Base-by-base conservation (phyloP, 2,888 invertebrate genomes). In the Pollenia labialis region DNA sequence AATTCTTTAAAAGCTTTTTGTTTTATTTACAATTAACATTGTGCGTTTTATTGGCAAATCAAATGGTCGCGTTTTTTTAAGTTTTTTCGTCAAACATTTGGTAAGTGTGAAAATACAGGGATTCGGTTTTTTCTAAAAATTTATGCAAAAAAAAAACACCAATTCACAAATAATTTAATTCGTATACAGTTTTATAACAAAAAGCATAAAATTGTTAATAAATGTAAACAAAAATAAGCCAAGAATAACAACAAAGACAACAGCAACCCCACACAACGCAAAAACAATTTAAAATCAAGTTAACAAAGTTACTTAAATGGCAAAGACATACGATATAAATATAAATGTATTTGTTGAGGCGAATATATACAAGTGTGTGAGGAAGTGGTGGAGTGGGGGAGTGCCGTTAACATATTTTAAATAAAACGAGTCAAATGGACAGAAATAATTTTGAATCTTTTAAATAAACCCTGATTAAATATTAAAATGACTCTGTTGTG, bases 381-480 rank as follows among this genome's bases (percentile, higher is more conserved):
- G 18, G n/a, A 12, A 7, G 10, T 16, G 12, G 44, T 12, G n/a
- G 32, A 7, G 10, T 16, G 12, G 44, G 18, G n/a, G 7, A 62
- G 64, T 64, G 18, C 16, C 44, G 44, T 64, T 44, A 46, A 64
- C 44, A 44, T 64, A 64, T 64, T 64, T 44, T 7, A 64, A 44
- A 44, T 44, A 44, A 64, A 64, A 64, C 46, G 14, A 54, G 42
- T 44, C 44, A 44, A 52, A 54, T 46, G 44, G 18, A 76, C 8
- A 50, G 60, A 56, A 77, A 56, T 80, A 46, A 74, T 72, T 81
- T 58, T 12, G 14, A 79, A 68, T 68, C 68, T 69, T 79, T 81
- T 58, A 74, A 81, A 81, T 56, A 56, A 72, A 66, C 54, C 72
- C 80, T 32, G 52, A 56, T 64, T 81, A 56, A 58, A 81, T 58